A percentile compares a stretch with the other conserved stretches of the same genome.
These are phyloP conservation scores for Teleiodes luculella DNA, from an alignment of 2,888 invertebrate genomes.

Conservation along the genomic window DNA sequence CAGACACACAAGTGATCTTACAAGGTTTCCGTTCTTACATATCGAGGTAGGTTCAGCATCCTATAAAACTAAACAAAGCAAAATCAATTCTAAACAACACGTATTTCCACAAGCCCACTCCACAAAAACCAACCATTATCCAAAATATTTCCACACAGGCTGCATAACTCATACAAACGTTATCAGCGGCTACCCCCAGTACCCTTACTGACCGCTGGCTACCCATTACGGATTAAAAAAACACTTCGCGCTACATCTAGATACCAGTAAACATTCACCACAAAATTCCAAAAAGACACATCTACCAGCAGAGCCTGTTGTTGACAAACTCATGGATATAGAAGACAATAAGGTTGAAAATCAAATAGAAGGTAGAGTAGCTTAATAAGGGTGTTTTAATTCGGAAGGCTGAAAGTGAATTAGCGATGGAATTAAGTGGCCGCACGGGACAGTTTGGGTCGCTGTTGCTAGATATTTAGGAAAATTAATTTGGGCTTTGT, in stretches of 20 bases:
- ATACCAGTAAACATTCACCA: slow-evolving; percentile 33
- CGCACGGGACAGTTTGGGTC: slow-evolving; percentile 50
- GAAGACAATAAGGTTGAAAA: background rate
- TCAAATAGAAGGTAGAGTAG: slow-evolving; percentile 8
- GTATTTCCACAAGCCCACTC: background rate
- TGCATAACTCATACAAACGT: slow-evolving; percentile 58
- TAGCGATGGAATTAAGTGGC: slow-evolving; percentile 66
- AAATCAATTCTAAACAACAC: no score
- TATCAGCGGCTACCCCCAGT: slow-evolving; percentile 41
- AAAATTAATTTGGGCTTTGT: slow-evolving; percentile 38
- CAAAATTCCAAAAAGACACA: slow-evolving; percentile 20
- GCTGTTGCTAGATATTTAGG: slow-evolving; percentile 34
- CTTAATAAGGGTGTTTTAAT: slow-evolving; percentile 47
- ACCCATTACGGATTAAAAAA: slow-evolving; percentile 67
- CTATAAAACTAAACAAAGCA: no score
- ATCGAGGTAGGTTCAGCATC: no score
- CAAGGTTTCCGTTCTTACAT: no score
- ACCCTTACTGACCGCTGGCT: slow-evolving; percentile 20
- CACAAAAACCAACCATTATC: slow-evolving; percentile 1
- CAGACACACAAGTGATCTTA: no score
- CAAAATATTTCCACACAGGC: slow-evolving; percentile 40
- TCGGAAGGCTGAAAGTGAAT: slow-evolving; percentile 57
- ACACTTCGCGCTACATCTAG: slow-evolving; percentile 61
- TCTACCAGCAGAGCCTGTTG: slow-evolving; percentile 6
- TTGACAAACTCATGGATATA: background rate